Evolutionary conservation across 2,113 vertebrate species (phyloP).

Genomic region (Phalacrocorax pelagicus): DNA sequence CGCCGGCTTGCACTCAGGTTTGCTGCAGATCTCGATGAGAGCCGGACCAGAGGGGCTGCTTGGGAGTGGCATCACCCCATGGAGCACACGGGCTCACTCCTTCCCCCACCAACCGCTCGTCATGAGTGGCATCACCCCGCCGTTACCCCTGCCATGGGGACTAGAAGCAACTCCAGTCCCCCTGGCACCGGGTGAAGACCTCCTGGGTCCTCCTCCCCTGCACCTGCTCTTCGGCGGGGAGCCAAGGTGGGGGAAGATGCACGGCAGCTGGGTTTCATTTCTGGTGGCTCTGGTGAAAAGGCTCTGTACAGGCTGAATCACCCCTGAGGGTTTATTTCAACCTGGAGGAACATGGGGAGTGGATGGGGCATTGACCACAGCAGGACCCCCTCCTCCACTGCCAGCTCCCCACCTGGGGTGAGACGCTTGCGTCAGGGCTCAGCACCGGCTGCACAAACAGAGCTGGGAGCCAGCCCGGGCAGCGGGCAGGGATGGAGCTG

Average conservation of each 20-base stretch:
- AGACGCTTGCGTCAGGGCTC: neutral
- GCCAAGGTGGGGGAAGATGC: neutral
- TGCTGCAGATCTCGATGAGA: accelerated
- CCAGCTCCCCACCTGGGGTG: neutral
- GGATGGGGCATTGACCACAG: neutral
- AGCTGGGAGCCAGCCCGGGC: neutral
- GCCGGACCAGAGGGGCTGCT: neutral
- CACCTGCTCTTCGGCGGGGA: neutral
- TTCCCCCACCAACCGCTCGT: neutral
- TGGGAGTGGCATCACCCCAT: neutral
- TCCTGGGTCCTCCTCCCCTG: neutral
- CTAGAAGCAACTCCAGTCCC: neutral
- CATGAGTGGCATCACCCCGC: accelerated
- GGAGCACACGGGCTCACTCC: neutral
- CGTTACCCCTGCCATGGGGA: neutral
- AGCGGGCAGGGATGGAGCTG: neutral
- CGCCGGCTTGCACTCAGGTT: accelerated
- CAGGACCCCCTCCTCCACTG: neutral
- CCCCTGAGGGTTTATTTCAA: neutral
- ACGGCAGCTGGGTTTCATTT: neutral
- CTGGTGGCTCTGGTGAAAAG: neutral
- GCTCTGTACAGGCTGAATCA: neutral
- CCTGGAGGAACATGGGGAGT: neutral
- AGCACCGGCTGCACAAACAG: neutral
- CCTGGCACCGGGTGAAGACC: neutral